Base-by-base conservation (phyloP, 2,888 invertebrate genomes). In the Bursaphelenchus okinawaensis region DNA sequence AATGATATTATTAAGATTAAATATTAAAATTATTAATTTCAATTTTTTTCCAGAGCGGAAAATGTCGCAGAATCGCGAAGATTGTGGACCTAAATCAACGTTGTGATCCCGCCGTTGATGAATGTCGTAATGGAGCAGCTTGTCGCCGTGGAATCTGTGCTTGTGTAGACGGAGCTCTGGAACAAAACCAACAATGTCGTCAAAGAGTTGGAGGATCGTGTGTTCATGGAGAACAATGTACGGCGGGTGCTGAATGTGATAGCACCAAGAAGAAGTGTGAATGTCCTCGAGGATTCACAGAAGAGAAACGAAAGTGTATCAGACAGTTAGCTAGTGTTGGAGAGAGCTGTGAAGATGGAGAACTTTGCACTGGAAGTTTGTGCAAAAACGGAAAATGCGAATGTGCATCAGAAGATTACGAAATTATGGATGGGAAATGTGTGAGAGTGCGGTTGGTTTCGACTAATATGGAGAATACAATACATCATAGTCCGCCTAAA, bases 161-260 rank as follows among this genome's bases (percentile, higher is more conserved):
- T 59, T 80, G 80, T 63, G 70, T 71, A 20, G 78, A 79, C 58
- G 78, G 77, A 28, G 66, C 74, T 8, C 52, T 69, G n/a, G 79
- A 77, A 55, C 52, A 64, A 9, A 63, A 70, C 16, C 74, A 73
- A n/a, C 62, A 63, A 24, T 77, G 75, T 40, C 77, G 75, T 24
- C 71, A 81, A 12, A 67, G 69, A 9, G 76, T 80, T 19, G 78
- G 77, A 24, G 73, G 74, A 22, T 63, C 69, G 27, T 79, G 80
- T 59, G 60, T 68, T n/a, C 54, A 70, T 52, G 82, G 81, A 16
- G 74, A 82, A 69, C 68, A 70, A 62, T 82, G 82, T 68, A 64
- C 73, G 20, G 76, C 73, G 27, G 77, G 75, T 60, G 70, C 78
- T 16, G 59, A 69, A 54, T 77, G 72, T 52, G 7, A 40, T 52